These are phyloP conservation scores for Antheraea assamensis DNA, from an alignment of 2,888 invertebrate genomes.

Conservation along the genomic window DNA sequence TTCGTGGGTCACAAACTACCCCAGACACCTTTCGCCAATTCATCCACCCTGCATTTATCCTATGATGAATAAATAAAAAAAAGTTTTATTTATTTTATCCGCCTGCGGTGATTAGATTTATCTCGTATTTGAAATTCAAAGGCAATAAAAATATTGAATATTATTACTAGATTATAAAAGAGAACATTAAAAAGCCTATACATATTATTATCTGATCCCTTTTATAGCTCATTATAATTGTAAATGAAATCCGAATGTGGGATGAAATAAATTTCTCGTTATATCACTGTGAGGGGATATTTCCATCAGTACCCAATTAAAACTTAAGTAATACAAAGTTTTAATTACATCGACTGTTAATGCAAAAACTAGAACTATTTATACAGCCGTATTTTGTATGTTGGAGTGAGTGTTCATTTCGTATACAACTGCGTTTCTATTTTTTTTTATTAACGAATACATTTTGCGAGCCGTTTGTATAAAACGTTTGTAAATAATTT, in stretches of 20 bases:
- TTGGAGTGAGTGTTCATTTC: conserved; percentile 7
- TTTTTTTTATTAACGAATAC: not conserved
- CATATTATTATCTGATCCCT: conserved; percentile 2
- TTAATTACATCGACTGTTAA: conserved; percentile 54
- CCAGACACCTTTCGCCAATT: too few relatives aligned
- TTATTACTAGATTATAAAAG: not conserved
- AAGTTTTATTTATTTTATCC: not conserved
- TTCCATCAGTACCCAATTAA: conserved; percentile 46
- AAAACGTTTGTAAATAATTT: not conserved
- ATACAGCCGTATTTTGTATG: conserved; percentile 21
- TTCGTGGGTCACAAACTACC: too few relatives aligned
- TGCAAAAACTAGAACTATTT: conserved; percentile 47
- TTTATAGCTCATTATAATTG: conserved; percentile 23
- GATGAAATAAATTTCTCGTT: conserved; percentile 20
- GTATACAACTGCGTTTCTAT: not conserved
- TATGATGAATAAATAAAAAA: too few relatives aligned
- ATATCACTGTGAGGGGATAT: conserved; percentile 22
- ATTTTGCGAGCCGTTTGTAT: not conserved
- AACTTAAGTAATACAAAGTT: conserved; percentile 54
- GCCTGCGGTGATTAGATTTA: not conserved
- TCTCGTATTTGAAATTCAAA: not conserved
- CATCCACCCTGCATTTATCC: too few relatives aligned
- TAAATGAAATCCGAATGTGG: conserved; percentile 23
- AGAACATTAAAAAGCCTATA: not conserved
- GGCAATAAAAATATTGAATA: not conserved